Evolutionary conservation across 1,140 invertebrate species (phyloP), one percentile per base, ranked within the genome.

Genomic region (Dryas iulia): DNA sequence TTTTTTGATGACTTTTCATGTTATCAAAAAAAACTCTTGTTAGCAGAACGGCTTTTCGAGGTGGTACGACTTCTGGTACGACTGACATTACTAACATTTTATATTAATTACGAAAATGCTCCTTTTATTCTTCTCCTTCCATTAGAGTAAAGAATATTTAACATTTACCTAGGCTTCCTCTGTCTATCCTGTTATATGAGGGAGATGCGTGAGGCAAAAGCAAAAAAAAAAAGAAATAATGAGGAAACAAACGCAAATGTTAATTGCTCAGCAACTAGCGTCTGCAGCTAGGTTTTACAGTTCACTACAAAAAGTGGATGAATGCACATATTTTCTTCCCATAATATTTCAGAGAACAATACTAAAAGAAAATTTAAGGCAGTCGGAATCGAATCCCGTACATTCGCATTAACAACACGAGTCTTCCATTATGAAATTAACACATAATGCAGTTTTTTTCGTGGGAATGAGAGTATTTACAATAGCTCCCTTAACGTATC

Each of bases 381-480:
- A 12, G 58, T 58, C 21, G 33, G 33, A 31, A 53, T 35, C 18
- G 53, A 54, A 56, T 25, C 24, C 23, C 21, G 53, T 56, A 25
- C 23, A 47, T 47, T 47, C 39, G 39, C 24, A 25, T 26, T 59
- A 71, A 75, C 69, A 58, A 61, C 56, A 66, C 68, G 65, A 76
- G 79, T 81, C 54, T 73, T 71, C 64, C 69, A 73, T 77, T 74
- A 77, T 67, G 61, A 62, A 66, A 84, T 81, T 80, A 74, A 72
- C 74, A 78, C 76, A 82, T 73, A 80, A 82, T 79, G 78, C 69
- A 69, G 61, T 72, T 79, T 56, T 56, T 56, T 56, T 53, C 75
- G 75, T 81, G 81, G 71, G 80, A 80, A 65, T 78, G 75, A 63
- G 77, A 82, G 83, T 73, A 66, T 78, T 79, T 66, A 79, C 78